phyloP scores from a whole-genome alignment of 2,113 vertebrate genomes.

The Silurus glanis region DNA sequence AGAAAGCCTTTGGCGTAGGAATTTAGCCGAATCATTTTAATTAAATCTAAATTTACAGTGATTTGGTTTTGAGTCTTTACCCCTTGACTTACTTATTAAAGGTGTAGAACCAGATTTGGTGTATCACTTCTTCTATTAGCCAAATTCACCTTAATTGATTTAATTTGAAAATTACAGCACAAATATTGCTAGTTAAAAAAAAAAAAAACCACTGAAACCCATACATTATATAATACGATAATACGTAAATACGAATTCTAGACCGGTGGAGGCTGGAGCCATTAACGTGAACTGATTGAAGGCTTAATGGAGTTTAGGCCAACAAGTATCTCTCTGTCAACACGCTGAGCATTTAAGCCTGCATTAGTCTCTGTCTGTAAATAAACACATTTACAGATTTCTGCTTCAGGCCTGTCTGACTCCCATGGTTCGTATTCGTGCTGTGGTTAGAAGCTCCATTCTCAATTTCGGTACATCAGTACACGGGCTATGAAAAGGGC shows the following conservation, averaged over 20 bases:
- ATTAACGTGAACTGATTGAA: constrained; percentile 55
- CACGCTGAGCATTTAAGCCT: constrained; percentile 62
- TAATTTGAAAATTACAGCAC: background rate
- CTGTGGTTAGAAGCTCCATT: constrained; percentile 25
- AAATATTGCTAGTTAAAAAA: background rate
- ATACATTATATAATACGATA: background rate
- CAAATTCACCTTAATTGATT: background rate
- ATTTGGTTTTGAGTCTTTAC: background rate
- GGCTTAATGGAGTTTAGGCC: constrained; percentile 64
- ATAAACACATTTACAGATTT: constrained; percentile 56
- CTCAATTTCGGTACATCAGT: background rate
- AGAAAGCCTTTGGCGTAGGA: background rate
- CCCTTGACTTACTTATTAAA: background rate
- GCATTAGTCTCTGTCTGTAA: constrained; percentile 63
- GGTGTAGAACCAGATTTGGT: background rate
- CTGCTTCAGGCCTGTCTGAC: constrained; percentile 31
- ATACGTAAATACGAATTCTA: background rate
- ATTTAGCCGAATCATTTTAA: background rate
- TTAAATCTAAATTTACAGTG: background rate
- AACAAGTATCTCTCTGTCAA: constrained; percentile 57
- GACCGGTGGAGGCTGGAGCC: constrained; percentile 11
- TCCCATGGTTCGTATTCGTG: constrained; percentile 45
- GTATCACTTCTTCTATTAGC: background rate
- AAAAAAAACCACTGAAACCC: background rate
- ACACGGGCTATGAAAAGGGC: background rate